Base-by-base conservation (phyloP, 2,888 invertebrate species). In the Bhutanitis thaidina region DNA sequence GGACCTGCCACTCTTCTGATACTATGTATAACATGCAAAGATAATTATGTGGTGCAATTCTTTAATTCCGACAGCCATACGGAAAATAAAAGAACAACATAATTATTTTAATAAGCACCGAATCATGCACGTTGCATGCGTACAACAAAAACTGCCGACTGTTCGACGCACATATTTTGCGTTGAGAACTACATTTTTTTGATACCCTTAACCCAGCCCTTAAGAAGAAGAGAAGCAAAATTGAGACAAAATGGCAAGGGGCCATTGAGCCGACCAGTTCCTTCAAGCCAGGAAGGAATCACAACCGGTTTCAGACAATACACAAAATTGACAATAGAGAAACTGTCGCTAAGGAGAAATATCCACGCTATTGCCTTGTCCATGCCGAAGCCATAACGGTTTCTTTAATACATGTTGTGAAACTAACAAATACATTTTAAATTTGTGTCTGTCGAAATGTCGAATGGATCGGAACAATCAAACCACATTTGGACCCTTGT, bases 281-380 rank as follows among this genome's bases (percentile, higher is more conserved):
- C 52, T 57, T 39, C 14, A 15, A 60, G 57, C 61, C 71, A 73
- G 77, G 74, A 81, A 80, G 75, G 76, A 71, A 69, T 37, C 40
- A n/a, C 16, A 54, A 61, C 62, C 61, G 60, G 64, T 58, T 55
- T 35, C 25, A 29, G 60, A 83, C 81, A 83, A 84, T 74, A 57
- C 53, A 53, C 53, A 55, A 60, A 62, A 69, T 63, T 69, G 65
- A 80, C 78, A 82, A 80, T 74, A 68, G 61, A 40, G 12, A 48
- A 48, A 57, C 55, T 64, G 75, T 77, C 66, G 70, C 69, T 62
- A 78, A 76, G 78, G 84, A 77, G 80, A 78, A 80, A 69, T 66
- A 61, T 34, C 12, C 12, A 60, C 56, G 53, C 57, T 65, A 59
- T 70, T 61, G 63, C 71, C 69, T 66, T 61, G 66, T 69, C 70